These are phyloP conservation scores for Bellardia bayeri DNA, from an alignment of 2,888 invertebrate species.

Conservation along the genomic window DNA sequence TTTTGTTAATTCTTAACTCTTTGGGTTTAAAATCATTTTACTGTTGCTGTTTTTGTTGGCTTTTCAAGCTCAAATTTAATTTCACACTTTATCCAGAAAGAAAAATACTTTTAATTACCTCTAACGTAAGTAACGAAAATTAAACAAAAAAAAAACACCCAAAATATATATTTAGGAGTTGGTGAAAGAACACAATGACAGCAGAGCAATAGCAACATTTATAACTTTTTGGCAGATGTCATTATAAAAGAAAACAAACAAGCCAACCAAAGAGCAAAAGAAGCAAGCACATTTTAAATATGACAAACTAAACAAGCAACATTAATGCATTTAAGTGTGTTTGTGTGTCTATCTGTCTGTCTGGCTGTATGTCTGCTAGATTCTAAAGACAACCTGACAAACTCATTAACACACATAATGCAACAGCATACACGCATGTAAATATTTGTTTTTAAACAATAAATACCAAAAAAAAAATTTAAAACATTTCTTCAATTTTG, in stretches of 20 bases:
- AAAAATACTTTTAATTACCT: too few species aligned
- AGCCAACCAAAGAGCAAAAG: too few species aligned
- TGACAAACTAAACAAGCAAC: constrained; percentile 22
- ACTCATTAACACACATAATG: constrained; percentile 39
- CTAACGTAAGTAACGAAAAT: too few species aligned
- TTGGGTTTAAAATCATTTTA: too few species aligned
- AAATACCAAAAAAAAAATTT: neutral
- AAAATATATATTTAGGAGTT: neutral
- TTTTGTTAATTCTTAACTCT: too few species aligned
- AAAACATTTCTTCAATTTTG: neutral
- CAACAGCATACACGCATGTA: neutral
- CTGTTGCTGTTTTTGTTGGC: too few species aligned
- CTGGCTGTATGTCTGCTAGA: neutral
- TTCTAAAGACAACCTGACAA: constrained; percentile 30
- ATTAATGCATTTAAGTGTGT: constrained; percentile 2
- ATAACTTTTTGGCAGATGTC: constrained; percentile 6
- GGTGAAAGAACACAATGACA: neutral
- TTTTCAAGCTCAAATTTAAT: too few species aligned
- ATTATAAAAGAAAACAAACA: constrained; percentile 11
- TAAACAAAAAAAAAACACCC: too few species aligned
- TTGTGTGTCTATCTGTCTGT: neutral
- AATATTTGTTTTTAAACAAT: constrained; percentile 13
- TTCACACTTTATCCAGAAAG: too few species aligned
- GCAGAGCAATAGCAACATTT: neutral
- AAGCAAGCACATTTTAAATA: neutral